Conservation (phyloP, 1,140 invertebrate species). For the Papilio machaon region DNA sequence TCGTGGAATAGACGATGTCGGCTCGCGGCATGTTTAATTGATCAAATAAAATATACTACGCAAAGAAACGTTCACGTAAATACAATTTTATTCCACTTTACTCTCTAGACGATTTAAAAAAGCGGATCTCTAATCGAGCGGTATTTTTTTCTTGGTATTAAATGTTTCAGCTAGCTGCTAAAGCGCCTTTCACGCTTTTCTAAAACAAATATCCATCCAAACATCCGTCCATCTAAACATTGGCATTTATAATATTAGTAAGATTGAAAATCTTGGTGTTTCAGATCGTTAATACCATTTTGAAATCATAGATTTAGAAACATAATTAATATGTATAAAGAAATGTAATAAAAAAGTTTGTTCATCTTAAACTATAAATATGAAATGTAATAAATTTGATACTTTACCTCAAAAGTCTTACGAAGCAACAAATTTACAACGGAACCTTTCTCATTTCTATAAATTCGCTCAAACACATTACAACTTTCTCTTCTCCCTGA, state of each 20-base stretch:
- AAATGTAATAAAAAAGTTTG: background rate
- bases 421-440: background rate
- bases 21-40: constrained; percentile 21
- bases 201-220: background rate
- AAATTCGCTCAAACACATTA: constrained; percentile 12
- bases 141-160: background rate
- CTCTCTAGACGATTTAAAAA: constrained; percentile 1
- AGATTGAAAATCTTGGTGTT: too few species aligned
- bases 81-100: constrained; percentile 21
- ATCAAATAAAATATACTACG: constrained; percentile 27
- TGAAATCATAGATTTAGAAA: too few species aligned
- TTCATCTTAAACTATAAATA: background rate
- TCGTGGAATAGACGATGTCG: constrained; percentile 23
- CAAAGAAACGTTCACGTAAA: constrained; percentile 22
- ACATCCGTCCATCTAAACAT: too few species aligned
- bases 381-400: constrained; percentile 2
- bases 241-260: too few species aligned
- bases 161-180: background rate
- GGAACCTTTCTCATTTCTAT: constrained; percentile 10
- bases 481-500: background rate
- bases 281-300: too few species aligned
- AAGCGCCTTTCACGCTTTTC: background rate
- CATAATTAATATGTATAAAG: background rate
- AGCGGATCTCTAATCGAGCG: background rate
- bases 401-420: constrained; percentile 14